Conservation (phyloP, 2,888 invertebrate species). For the Subacronicta megacephala region DNA sequence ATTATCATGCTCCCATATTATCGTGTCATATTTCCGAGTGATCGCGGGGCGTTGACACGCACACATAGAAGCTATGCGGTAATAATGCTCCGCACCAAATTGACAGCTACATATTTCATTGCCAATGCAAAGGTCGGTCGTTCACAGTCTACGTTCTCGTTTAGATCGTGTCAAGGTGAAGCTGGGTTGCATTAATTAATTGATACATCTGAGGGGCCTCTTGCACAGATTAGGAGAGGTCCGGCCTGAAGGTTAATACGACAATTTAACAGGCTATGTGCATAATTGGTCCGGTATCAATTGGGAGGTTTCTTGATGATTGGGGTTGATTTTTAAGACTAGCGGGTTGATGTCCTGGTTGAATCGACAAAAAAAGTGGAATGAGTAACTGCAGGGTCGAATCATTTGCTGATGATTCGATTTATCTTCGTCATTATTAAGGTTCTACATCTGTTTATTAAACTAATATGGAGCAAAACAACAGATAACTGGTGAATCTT, state of each 20-base stretch:
- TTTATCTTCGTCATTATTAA: not conserved
- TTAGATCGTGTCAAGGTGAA: conserved; percentile 71
- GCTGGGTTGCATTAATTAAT: conserved; percentile 68
- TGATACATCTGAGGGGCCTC: conserved; percentile 56
- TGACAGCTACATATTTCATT: conserved; percentile 62
- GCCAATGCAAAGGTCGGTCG: conserved; percentile 73
- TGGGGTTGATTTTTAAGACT: conserved; percentile 40
- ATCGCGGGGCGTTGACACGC: conserved; percentile 24
- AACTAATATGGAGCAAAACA: not conserved
- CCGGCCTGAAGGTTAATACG: conserved; percentile 51
- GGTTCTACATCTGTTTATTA: not conserved
- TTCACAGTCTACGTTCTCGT: conserved; percentile 74
- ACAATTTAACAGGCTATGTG: conserved; percentile 52
- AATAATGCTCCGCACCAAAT: conserved; percentile 49
- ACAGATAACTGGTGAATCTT: no score
- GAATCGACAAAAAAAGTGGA: conserved; percentile 12
- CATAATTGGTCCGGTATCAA: conserved; percentile 56
- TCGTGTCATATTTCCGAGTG: conserved; percentile 19
- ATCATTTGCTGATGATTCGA: not conserved
- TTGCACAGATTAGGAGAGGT: conserved; percentile 47
- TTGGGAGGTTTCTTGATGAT: conserved; percentile 44
- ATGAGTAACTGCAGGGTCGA: conserved; percentile 2
- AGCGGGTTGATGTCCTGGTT: conserved; percentile 47
- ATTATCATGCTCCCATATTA: not conserved
- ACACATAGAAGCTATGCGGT: conserved; percentile 38